Evolutionary conservation across 2,113 vertebrate species (phyloP), one percentile per base, ranked within the genome.

Genomic region (Nycticebus coucang): DNA sequence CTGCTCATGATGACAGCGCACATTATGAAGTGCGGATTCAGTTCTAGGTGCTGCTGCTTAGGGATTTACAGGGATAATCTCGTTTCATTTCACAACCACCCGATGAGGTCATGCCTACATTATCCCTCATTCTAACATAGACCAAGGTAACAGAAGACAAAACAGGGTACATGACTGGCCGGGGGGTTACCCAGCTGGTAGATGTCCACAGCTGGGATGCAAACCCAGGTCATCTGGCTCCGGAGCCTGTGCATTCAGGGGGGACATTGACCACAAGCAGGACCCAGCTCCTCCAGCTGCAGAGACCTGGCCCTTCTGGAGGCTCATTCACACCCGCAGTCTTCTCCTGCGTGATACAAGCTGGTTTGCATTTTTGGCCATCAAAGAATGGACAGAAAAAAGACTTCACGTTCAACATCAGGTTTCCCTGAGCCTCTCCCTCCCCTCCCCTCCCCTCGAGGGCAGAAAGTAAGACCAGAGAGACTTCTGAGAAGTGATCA

Each of bases 221-320:
- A 64, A 21, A 78, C 37, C n/a, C 13, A 78, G 62, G 81, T 72
- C 11, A 26, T n/a, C 28, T 50, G 33, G 33, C 37, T 85, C 35
- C 37, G 26, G 55, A 60, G 7, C 5, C 50, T 41, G 4, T 11
- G 26, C 41, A 28, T 37, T 72, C 17, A 30, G 1, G 1, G 15
- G 55, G 37, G 9, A 22, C 7, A 11, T 21, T 11, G 7, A 59
- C 66, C 15, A 4, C 12, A 19, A 5, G 12, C 8, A 37, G 45
- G 33, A 7, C 26, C 7, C 8, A 18, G 14, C 5, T 64, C 11
- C 11, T 41, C 12, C 1, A 0, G 37, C 60, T 0, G 0, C 0
- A 1, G 0, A 7, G 14, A 0, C 3, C 41, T 33, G 35, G 24
- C 0, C 11, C 53, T 41, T 33, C 57, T 35, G 1, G 9, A 35